Base-by-base conservation (phyloP, 1,140 invertebrate species). In the Aphidius gifuensis region DNA sequence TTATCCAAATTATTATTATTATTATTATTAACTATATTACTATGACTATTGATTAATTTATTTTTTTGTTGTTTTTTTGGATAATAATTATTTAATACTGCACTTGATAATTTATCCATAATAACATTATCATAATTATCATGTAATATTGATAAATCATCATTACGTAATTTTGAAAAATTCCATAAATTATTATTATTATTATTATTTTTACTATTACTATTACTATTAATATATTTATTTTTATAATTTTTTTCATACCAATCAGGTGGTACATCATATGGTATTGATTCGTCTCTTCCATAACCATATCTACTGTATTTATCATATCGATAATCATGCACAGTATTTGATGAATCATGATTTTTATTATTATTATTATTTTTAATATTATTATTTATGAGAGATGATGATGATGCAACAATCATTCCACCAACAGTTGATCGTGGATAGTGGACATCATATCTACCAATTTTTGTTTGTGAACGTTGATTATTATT, bases 241-340 rank as follows among this genome's bases (percentile, higher is more conserved):
- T 39, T 45, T 9, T 11, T 48, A 44, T n/a, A 32, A 8, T 32
- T 59, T 9, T 43, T 59, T 50, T 23, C 9, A 43, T 23, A 40
- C 61, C 61, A 63, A 46, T 58, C 61, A 1, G 56, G 61, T 9
- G 61, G 56, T 39, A 58, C 44, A 54, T 63, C 61, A 47, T 63
- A 63, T 4, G 49, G 58, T 21, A 43, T 38, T 11, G 57, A 46
- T 48, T 56, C 53, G 1, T 32, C 23, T 21, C 48, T 21, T 8
- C 54, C 32, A 47, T 49, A 62, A 43, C 53, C 32, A 40, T 50
- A 62, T 32, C 23, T 32, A 32, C 23, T 32, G 23, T 32, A 32
- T 32, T 32, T 32, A 32, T 32, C 23, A 32, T 32, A 32, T 32
- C 23, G 23, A 32, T 32, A 32, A 32, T 32, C 23, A 32, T 32